A percentile compares a stretch with the other conserved stretches of the same genome.
phyloP scores from a whole-genome alignment of 2,797 vertebrate species.

The Rhabdomys pumilio region DNA sequence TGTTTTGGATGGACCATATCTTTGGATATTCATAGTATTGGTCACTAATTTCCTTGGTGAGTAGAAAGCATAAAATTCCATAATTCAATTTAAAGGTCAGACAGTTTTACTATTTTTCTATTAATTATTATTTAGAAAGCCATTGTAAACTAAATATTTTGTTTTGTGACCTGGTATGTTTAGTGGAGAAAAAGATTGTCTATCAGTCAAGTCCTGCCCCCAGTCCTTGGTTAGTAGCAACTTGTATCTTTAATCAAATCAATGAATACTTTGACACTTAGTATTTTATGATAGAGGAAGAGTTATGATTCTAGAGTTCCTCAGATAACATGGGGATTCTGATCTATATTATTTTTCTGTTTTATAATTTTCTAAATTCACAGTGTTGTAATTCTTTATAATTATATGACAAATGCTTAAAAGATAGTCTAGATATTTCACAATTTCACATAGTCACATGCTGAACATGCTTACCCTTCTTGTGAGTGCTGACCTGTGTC shows the following conservation, averaged over 20 bases:
- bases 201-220: background rate
- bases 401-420: background rate
- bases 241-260: background rate
- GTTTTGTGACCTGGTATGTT: background rate
- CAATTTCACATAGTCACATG: too few species aligned
- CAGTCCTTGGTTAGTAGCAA: background rate
- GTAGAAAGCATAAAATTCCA: background rate
- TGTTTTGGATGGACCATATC: background rate
- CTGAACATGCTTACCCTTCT: constrained; percentile 43
- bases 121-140: background rate
- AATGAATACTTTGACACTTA: constrained; percentile 1
- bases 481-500: constrained; percentile 60
- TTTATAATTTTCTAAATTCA: background rate
- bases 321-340: background rate
- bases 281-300: constrained; percentile 34
- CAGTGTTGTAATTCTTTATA: background rate
- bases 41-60: background rate
- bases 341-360: background rate
- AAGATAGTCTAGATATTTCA: background rate
- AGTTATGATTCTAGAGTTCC: background rate
- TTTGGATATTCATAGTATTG: background rate
- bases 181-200: background rate
- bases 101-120: background rate
- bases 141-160: background rate
- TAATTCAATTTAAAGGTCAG: background rate